Base-by-base conservation (phyloP, 2,888 invertebrate species). In the Pristionchus fissidentatus region DNA sequence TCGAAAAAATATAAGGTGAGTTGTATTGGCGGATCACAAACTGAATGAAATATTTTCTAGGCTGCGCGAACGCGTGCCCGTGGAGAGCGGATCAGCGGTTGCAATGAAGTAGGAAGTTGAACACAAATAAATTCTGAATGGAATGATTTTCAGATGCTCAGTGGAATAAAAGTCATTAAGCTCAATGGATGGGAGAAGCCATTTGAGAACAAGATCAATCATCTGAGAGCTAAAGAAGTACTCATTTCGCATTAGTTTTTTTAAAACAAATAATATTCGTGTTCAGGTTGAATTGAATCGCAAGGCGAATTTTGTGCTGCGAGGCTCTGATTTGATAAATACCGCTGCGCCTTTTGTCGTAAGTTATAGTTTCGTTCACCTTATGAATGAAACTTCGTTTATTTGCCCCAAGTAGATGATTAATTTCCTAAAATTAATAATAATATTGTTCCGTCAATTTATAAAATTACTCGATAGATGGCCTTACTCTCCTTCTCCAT, bases 401-500 rank as follows among this genome's bases (percentile, higher is more conserved):
- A 46, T 46, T 46, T 46, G 46, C 8, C 8, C 7, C 7, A 46
- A 46, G 15, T 46, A 46, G 7, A 46, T 46, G 7, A 15, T 46
- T 10, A 46, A 15, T 15, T 55, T 22, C 15, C 55, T n/a, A n/a
- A n/a, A 19, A 77, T 41, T 79, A 52, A 3, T 5, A 62, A 29
- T 35, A 29, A 62, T 62, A 29, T 62, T 62, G 19, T 5, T 62
- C 13, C 10, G 10, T 57, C 22, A n/a, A 15, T 57, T n/a, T 57
- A 7, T 57, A n/a, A 15, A 15, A 8, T n/a, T 15, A n/a, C 22
- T 57, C 7, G 22, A n/a, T 38, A 93, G 93, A 96, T 96, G 89
- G 95, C 96, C 87, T 94, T 96, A 93, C 94, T 95, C 89, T 96
- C 96, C 86, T 96, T 97, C 94, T 95, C 95, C 91, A 95, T 95